phyloP scores from a whole-genome alignment of 1,140 invertebrate genomes.

The Drosophila hydei region DNA sequence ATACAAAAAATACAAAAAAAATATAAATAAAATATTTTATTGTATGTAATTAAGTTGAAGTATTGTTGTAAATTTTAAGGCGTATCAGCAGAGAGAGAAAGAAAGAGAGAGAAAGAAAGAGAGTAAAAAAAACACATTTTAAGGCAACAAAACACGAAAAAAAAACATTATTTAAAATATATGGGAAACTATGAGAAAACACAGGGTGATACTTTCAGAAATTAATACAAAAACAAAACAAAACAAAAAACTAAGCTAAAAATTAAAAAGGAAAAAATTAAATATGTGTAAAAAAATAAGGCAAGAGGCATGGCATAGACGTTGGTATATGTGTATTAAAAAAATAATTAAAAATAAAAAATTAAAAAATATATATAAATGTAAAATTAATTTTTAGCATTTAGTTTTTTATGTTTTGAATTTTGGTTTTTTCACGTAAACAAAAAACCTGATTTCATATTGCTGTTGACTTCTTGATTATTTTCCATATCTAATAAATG shows the following conservation, averaged over 20 bases:
- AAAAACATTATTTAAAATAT: constrained; percentile 50
- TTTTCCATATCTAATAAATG: constrained; percentile 29
- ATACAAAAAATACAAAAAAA: constrained; percentile 24
- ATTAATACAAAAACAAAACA: constrained; percentile 66
- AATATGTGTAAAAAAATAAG: constrained; percentile 40
- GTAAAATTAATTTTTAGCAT: constrained; percentile 16
- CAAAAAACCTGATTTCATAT: constrained; percentile 10
- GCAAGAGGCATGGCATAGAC: constrained; percentile 52
- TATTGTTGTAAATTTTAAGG: constrained; percentile 82
- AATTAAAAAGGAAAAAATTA: constrained; percentile 40
- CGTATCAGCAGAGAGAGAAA: constrained; percentile 36
- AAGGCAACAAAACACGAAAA: constrained; percentile 54
- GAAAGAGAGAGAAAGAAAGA: constrained; percentile 16
- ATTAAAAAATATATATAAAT: constrained; percentile 31
- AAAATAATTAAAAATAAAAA: constrained; percentile 21
- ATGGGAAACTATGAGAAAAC: constrained; percentile 78
- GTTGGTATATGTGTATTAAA: constrained; percentile 78
- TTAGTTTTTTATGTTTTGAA: constrained; percentile 14
- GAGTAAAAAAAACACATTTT: constrained; percentile 47
- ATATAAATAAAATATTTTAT: constrained; percentile 50
- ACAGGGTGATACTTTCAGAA: constrained; percentile 83
- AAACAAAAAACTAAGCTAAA: constrained; percentile 40
- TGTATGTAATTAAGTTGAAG: constrained; percentile 70
- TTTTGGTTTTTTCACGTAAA: too few relatives aligned
- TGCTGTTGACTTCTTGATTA: constrained; percentile 32